phyloP scores from a whole-genome alignment of 1,140 invertebrate genomes.

The Apis florea region DNA sequence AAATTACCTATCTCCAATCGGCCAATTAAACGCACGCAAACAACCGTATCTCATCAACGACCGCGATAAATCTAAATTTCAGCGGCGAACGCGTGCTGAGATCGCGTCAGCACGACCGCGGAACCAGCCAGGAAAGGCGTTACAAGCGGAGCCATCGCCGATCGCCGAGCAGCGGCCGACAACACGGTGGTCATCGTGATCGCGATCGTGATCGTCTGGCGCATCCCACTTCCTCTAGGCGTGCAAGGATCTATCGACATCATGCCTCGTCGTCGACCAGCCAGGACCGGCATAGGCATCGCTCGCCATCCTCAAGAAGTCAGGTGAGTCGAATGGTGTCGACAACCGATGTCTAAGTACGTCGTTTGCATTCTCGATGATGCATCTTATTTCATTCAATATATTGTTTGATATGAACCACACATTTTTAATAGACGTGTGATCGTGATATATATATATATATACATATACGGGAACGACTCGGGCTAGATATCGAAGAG shows the following conservation, averaged over 20 bases:
- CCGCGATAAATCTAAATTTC: conserved; percentile 59
- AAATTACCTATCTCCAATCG: background rate
- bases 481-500: background rate
- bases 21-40: background rate
- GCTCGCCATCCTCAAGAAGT: conserved; percentile 73
- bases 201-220: conserved; percentile 79
- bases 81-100: conserved; percentile 83
- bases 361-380: conserved; percentile 14
- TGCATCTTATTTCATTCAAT: background rate
- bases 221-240: conserved; percentile 79
- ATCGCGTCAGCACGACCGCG: conserved; percentile 83
- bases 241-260: conserved; percentile 73
- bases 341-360: background rate
- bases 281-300: conserved; percentile 71
- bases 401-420: background rate
- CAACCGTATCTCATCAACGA: background rate
- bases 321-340: conserved; percentile 73
- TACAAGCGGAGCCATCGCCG: conserved; percentile 84
- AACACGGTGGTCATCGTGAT: conserved; percentile 78
- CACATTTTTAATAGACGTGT: background rate
- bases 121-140: conserved; percentile 82
- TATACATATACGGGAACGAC: background rate
- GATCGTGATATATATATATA: background rate
- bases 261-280: conserved; percentile 73
- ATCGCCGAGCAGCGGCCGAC: conserved; percentile 82